phyloP scores from a whole-genome alignment of 2,888 invertebrate species.

The Meiosimyza decipiens region DNA sequence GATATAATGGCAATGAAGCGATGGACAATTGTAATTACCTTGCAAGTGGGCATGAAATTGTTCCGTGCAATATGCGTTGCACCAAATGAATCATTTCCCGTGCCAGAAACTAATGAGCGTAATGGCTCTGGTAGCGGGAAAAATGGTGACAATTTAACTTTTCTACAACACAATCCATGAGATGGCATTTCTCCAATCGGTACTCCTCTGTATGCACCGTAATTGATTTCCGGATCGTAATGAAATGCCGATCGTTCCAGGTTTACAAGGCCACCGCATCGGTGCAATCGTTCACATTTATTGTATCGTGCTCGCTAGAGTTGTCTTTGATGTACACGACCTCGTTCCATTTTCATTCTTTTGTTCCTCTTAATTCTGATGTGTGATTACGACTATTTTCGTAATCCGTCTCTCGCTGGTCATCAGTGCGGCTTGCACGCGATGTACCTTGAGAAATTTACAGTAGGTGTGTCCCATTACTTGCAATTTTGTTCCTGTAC shows the following conservation, averaged over 20 bases:
- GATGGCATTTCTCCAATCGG: slow-evolving; percentile 42
- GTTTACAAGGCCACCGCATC: neutral
- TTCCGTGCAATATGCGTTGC: slow-evolving; percentile 25
- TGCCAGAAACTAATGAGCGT: slow-evolving; percentile 36
- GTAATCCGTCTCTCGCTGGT: neutral
- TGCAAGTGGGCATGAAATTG: neutral
- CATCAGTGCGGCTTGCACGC: slow-evolving; percentile 18
- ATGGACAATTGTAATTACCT: slow-evolving; percentile 7
- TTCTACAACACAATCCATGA: slow-evolving; percentile 36
- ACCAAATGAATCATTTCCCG: slow-evolving; percentile 33
- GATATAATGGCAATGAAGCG: slow-evolving; percentile 18
- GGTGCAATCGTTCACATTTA: neutral
- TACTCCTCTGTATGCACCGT: slow-evolving; percentile 42
- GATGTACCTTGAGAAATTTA: too few species aligned
- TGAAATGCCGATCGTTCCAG: slow-evolving; percentile 7
- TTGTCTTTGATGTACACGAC: slow-evolving; percentile 2
- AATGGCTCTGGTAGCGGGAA: slow-evolving; percentile 38
- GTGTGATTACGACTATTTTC: neutral
- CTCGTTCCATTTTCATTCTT: neutral
- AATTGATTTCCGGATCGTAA: slow-evolving; percentile 46
- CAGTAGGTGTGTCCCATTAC: too few species aligned
- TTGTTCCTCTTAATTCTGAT: neutral
- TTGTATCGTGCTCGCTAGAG: slow-evolving; percentile 4
- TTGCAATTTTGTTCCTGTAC: too few species aligned
- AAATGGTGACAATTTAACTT: slow-evolving; percentile 42